Conservation (phyloP, 2,888 invertebrate genomes). For the Julus scanicus region DNA sequence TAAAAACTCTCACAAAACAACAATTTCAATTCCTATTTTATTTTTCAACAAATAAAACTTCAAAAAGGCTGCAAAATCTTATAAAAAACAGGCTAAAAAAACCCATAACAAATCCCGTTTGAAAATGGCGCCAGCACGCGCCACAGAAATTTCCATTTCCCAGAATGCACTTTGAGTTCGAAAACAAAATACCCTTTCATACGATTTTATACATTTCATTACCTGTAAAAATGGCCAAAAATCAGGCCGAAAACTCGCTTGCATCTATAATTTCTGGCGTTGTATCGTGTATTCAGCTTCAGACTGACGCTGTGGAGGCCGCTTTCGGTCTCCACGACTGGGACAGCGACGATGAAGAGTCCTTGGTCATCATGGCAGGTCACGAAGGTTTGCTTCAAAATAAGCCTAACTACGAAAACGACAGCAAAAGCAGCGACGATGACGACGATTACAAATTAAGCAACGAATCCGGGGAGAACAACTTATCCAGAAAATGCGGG, state of each 20-base stretch:
- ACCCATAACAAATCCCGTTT: background rate
- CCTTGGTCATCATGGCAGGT: background rate
- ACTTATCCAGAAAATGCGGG: background rate
- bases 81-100: too few relatives aligned
- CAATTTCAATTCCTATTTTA: too few relatives aligned
- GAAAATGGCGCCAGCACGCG: background rate
- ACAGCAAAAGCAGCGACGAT: background rate
- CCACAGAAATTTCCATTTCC: background rate
- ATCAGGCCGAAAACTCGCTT: background rate
- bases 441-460: background rate
- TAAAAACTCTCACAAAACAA: too few relatives aligned
- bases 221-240: background rate
- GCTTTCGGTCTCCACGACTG: conserved; percentile 23
- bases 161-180: background rate
- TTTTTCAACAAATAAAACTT: too few relatives aligned
- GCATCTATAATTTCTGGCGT: background rate
- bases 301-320: conserved; percentile 28
- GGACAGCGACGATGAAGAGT: conserved; percentile 52
- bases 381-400: background rate
- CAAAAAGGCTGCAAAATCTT: too few relatives aligned
- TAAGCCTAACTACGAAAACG: background rate
- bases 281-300: background rate
- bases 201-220: background rate
- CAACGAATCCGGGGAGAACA: background rate
- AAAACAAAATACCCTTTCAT: background rate